Conservation (phyloP, 1,140 invertebrate genomes). For the Trichomalopsis sarcophagae region DNA sequence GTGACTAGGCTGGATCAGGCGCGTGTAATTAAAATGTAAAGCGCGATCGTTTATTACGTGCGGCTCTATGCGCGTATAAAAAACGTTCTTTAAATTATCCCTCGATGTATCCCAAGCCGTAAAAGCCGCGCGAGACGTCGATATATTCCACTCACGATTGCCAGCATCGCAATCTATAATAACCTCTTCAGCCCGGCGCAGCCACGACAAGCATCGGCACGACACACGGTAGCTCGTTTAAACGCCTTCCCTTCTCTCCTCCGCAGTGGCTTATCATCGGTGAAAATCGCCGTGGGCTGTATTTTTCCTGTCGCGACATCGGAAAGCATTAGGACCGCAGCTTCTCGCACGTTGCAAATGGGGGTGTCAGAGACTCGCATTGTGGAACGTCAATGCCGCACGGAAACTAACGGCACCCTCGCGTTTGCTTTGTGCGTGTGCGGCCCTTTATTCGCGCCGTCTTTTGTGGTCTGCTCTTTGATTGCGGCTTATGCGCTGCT, state of each 20-base stretch:
- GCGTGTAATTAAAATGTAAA: too few relatives aligned
- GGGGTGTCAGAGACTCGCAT: conserved; percentile 68
- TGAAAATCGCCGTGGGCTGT: background rate
- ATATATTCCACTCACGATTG: too few relatives aligned
- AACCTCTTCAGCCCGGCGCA: too few relatives aligned
- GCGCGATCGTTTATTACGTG: too few relatives aligned
- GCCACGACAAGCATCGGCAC: too few relatives aligned
- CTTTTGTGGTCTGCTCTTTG: background rate
- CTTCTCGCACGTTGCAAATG: conserved; percentile 59
- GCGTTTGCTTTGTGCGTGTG: conserved; percentile 42
- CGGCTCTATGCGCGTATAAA: too few relatives aligned
- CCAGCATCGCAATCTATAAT: too few relatives aligned
- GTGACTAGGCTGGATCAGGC: too few relatives aligned
- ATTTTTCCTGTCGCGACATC: background rate
- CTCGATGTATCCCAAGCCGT: too few relatives aligned
- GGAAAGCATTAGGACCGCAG: conserved; percentile 48
- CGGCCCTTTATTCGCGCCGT: background rate
- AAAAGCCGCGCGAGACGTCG: too few relatives aligned
- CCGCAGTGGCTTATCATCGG: background rate
- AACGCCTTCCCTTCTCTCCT: background rate
- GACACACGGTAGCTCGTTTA: background rate
- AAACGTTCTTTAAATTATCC: too few relatives aligned
- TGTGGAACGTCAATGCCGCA: conserved; percentile 62
- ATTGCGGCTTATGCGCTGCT: background rate
- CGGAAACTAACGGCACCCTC: conserved; percentile 62